Base-by-base conservation (phyloP, 1,140 invertebrate genomes). In the Bathynomus jamesi region DNA sequence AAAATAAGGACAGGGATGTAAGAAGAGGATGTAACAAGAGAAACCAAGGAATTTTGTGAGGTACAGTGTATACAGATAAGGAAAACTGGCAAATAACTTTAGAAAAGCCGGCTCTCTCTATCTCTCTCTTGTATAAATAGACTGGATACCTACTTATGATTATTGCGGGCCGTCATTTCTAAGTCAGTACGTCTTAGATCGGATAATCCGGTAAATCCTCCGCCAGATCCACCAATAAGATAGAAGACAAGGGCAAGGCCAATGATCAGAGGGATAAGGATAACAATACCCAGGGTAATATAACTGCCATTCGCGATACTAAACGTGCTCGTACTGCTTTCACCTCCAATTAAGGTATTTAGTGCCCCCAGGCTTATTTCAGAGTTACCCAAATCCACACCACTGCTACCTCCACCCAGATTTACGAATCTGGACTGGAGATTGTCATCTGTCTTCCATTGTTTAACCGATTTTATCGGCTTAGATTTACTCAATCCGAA, bases 241-340 rank as follows among this genome's bases (percentile, higher is more conserved):
- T 69, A 69, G 67, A 69, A 69, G 25, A 69, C 46, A 53, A 69
- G 61, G 3, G 67, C 67, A 28, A 69, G 67, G 11, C 67, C 67
- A 61, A 69, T 69, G n/a, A 69, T 69, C 21, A 69, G 67, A 5
- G 67, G 67, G 10, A 69, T 61, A 28, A 69, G 24, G 3, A 69
- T 4, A 29, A 61, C 60, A 25, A 61, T 61, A 27, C 67, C 67
- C 67, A 69, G 61, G 53, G 61, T 61, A 53, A 69, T 61, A 69
- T 69, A 69, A 61, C 53, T 61, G 61, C 46, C 67, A 61, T 69
- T 61, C 25, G 29, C 53, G 61, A 69, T 69, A 53, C 40, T 53
- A 53, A 53, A 53, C 21, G 40, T 53, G 40, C 40, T 53, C 21
- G 40, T 17, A 53, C 11, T 17, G 21, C 40, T 53, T 17, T 53